A percentile compares a stretch with the other conserved stretches of the same genome.
Evolutionary conservation across 2,888 invertebrate species (phyloP).

Genomic region (Hecatera dysodea): DNA sequence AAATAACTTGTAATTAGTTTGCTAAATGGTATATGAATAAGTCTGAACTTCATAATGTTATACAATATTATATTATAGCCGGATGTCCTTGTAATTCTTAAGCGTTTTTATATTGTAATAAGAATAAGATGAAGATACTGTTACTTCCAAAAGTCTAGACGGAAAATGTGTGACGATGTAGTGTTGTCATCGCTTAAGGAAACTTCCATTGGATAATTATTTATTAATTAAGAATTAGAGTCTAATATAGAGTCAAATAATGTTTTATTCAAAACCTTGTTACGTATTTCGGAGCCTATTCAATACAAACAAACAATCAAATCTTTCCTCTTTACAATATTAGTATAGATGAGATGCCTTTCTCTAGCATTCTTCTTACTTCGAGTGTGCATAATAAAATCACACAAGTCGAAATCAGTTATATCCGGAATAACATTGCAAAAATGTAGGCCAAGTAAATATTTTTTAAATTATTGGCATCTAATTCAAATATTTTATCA

Average conservation of each 20-base stretch:
- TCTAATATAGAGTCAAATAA: neutral
- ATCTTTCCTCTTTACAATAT: neutral
- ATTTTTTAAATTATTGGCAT: constrained; percentile 1
- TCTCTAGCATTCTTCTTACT: constrained; percentile 22
- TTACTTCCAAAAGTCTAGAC: constrained; percentile 1
- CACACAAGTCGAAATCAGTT: constrained; percentile 1
- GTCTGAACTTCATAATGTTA: constrained; percentile 10
- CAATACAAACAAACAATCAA: neutral
- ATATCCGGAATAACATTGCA: constrained; percentile 25
- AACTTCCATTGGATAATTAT: constrained; percentile 11
- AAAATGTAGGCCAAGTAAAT: constrained; percentile 30
- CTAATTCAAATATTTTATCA: constrained; percentile 15
- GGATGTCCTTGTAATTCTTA: constrained; percentile 4
- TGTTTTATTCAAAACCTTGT: constrained; percentile 7
- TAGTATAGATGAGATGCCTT: constrained; percentile 18
- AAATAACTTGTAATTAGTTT: constrained; percentile 2
- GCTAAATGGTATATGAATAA: constrained; percentile 1
- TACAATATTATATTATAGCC: constrained; percentile 6
- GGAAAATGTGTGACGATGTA: neutral
- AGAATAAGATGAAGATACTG: constrained; percentile 20
- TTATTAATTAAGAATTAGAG: neutral
- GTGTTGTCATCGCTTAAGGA: neutral
- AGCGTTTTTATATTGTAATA: neutral
- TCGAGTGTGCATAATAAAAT: constrained; percentile 9
- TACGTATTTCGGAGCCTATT: neutral